phyloP scores from a whole-genome alignment of 2,113 vertebrate species.

The Drymodes brunneopygia region DNA sequence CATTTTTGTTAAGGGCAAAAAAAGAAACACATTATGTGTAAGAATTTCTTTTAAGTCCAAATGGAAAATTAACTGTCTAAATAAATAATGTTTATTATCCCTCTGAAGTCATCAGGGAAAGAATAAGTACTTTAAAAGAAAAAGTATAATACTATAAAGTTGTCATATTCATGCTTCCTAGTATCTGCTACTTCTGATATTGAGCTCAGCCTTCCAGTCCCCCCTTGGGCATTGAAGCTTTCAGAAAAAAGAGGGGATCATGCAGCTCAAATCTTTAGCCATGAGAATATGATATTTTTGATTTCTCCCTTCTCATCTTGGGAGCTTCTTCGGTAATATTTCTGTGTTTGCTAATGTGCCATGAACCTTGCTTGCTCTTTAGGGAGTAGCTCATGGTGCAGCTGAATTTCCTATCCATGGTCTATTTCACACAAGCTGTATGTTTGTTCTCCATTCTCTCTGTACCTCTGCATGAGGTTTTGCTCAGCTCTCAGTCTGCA shows the following conservation, averaged over 20 bases:
- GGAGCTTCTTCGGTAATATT: neutral
- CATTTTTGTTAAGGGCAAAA: neutral
- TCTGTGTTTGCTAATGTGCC: neutral
- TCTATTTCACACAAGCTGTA: neutral
- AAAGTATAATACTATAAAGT: neutral
- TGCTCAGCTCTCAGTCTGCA: neutral
- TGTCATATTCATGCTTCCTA: neutral
- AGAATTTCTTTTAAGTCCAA: neutral
- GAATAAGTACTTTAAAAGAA: neutral
- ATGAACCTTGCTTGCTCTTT: neutral
- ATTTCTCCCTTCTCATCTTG: neutral
- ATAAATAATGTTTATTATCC: neutral
- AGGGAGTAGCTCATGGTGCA: neutral
- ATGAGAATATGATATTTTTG: neutral
- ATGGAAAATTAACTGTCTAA: neutral
- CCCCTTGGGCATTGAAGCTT: neutral
- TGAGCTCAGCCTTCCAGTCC: neutral
- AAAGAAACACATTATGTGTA: neutral
- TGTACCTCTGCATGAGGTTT: neutral
- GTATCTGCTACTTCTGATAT: neutral
- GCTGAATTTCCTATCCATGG: neutral
- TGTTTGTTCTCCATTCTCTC: neutral
- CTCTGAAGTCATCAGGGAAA: neutral
- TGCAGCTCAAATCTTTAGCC: neutral
- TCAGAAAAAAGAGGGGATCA: neutral